Evolutionary conservation across 2,888 invertebrate genomes (phyloP).

Genomic region (Opisthograptis luteolata): DNA sequence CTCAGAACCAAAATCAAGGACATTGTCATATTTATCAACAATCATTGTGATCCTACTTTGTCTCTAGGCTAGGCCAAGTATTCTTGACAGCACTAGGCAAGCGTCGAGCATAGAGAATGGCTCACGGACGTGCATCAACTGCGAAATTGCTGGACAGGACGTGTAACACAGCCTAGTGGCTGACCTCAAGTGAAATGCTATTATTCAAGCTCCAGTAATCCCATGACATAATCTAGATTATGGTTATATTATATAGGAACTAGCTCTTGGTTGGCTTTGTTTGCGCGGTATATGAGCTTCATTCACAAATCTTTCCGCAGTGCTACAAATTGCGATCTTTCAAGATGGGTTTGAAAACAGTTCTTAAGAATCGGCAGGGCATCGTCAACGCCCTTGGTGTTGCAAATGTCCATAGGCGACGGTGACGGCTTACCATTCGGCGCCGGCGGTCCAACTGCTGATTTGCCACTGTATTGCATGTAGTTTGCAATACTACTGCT

Average conservation of each 20-base stretch:
- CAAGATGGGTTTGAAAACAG: too few relatives aligned
- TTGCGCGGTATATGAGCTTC: too few relatives aligned
- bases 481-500: too few relatives aligned
- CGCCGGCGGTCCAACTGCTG: too few relatives aligned
- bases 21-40: conserved; percentile 20
- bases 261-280: not conserved
- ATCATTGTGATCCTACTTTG: conserved; percentile 73
- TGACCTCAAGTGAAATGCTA: conserved; percentile 69
- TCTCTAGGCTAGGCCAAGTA: conserved; percentile 63
- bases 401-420: too few relatives aligned
- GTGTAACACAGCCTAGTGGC: conserved; percentile 42
- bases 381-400: too few relatives aligned
- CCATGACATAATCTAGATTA: conserved; percentile 79
- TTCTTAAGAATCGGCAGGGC: too few relatives aligned
- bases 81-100: conserved; percentile 57
- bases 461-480: too few relatives aligned
- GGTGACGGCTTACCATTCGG: too few relatives aligned
- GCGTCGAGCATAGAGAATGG: conserved; percentile 72
- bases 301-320: too few relatives aligned
- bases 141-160: conserved; percentile 45
- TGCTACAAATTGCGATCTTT: too few relatives aligned
- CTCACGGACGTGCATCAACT: conserved; percentile 58
- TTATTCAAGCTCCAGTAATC: conserved; percentile 77
- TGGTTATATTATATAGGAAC: conserved; percentile 41
- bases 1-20: conserved; percentile 26